Conservation (phyloP, 2,113 vertebrate genomes). For the Alligator sinensis region DNA sequence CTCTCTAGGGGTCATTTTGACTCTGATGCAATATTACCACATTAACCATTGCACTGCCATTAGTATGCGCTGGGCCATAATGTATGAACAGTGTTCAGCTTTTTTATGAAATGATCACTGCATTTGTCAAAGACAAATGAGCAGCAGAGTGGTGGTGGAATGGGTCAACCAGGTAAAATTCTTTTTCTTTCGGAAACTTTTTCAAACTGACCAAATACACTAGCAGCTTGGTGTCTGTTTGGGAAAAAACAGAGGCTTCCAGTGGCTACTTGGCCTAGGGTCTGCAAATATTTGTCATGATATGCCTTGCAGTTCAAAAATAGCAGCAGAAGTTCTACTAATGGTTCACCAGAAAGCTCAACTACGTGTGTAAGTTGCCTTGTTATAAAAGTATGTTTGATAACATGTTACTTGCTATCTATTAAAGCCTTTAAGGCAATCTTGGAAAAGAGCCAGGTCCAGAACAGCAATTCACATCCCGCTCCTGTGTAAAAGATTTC, state of each 20-base stretch:
- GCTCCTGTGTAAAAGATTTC: background rate
- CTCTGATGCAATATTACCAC: background rate
- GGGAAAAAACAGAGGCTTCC: background rate
- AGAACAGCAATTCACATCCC: background rate
- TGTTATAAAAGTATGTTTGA: rapidly evolving
- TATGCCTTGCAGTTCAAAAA: background rate
- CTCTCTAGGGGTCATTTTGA: background rate
- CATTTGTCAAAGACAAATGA: background rate
- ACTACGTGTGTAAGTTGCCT: background rate
- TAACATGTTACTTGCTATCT: background rate
- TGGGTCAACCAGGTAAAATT: background rate
- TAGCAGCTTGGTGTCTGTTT: background rate
- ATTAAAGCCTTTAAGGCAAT: background rate
- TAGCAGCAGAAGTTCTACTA: background rate
- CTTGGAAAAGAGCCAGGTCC: background rate
- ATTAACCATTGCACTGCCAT: background rate
- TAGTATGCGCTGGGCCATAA: background rate
- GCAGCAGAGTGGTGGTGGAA: background rate
- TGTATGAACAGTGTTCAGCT: background rate
- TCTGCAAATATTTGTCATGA: background rate
- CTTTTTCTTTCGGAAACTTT: background rate
- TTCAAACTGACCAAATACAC: background rate
- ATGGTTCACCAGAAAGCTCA: background rate
- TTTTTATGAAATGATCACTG: background rate
- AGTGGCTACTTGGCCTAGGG: rapidly evolving